phyloP scores from a whole-genome alignment of 2,888 invertebrate species.

The Petrolisthes cinctipes region DNA sequence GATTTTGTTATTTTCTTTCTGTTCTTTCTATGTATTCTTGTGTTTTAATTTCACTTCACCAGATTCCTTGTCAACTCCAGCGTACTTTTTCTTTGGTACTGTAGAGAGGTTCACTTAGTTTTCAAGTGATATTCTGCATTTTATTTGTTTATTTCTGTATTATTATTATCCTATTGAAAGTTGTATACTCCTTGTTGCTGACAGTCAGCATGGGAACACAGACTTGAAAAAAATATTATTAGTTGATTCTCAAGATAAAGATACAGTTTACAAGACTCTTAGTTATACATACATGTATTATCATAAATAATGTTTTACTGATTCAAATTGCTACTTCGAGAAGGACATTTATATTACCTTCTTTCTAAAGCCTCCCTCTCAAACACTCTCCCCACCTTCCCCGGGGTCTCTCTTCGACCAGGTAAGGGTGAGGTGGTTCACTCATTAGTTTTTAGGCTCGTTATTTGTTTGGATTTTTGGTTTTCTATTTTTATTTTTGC shows the following conservation, averaged over 20 bases:
- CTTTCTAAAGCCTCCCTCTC: neutral
- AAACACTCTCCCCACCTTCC: slow-evolving; percentile 8
- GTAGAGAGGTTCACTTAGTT: slow-evolving; percentile 35
- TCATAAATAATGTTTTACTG: neutral
- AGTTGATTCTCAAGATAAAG: neutral
- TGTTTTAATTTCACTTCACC: neutral
- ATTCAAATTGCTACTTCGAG: neutral
- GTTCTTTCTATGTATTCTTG: neutral
- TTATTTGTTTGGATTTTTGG: slow-evolving; percentile 8
- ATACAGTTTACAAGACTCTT: neutral
- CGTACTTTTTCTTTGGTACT: slow-evolving; percentile 1
- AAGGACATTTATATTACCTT: neutral
- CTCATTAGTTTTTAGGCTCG: slow-evolving; percentile 15
- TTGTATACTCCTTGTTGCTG: slow-evolving; percentile 35
- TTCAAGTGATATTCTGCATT: slow-evolving; percentile 28
- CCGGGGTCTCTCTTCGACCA: neutral
- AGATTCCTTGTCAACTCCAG: neutral
- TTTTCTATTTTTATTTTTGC: neutral
- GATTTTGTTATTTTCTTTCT: neutral
- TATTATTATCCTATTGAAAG: slow-evolving; percentile 24
- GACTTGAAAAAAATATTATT: neutral
- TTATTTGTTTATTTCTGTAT: slow-evolving; percentile 25
- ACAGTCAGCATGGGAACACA: slow-evolving; percentile 59
- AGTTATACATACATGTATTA: neutral
- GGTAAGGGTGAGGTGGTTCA: slow-evolving; percentile 16